Base-by-base conservation (phyloP, 2,888 invertebrate species). In the Drosophila koepferae region DNA sequence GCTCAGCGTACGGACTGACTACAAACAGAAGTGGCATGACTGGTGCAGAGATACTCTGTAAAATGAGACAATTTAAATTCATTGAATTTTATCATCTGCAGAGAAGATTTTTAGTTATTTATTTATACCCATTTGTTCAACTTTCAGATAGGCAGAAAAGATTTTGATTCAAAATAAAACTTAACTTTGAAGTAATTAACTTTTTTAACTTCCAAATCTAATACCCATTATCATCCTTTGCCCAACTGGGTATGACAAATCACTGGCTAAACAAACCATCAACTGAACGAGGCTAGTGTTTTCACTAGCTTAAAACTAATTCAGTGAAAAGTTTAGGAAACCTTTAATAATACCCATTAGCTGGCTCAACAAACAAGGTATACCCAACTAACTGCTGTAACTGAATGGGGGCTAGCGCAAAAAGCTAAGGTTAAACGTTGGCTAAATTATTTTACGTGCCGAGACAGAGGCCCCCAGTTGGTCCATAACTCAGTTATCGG, bases 391-490 rank as follows among this genome's bases (percentile, higher is more conserved):
- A 36, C 14, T 41, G 49, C 38, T 9, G 41, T 58, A 61, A 44
- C 49, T 61, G 61, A 31, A 20, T 53, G 53, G 58, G 46, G 56
- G 54, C 63, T 63, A n/a, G 31, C 55, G 18, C 72, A 77, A 86
- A 84, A 83, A 78, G 85, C 82, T 82, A 84, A 89, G 92, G 91
- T 91, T 91, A 91, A 91, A 88, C 77, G 91, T 77, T 86, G 91
- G 91, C 91, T 91, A 92, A 91, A 89, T 92, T 91, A 92, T 91
- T 91, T 86, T 90, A 91, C 91, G 91, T 91, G 92, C 91, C 72
- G 28, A 61, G 63, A 58, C 73, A 69, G 78, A 74, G 43, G 67
- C 75, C 67, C 44, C 60, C 53, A 79, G 70, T 85, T 80, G 77
- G 67, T 75, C 76, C 86, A 91, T 91, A 90, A 90, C 85, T 90